Evolutionary conservation across 2,888 invertebrate species (phyloP).

Genomic region (Calameuta idolon): DNA sequence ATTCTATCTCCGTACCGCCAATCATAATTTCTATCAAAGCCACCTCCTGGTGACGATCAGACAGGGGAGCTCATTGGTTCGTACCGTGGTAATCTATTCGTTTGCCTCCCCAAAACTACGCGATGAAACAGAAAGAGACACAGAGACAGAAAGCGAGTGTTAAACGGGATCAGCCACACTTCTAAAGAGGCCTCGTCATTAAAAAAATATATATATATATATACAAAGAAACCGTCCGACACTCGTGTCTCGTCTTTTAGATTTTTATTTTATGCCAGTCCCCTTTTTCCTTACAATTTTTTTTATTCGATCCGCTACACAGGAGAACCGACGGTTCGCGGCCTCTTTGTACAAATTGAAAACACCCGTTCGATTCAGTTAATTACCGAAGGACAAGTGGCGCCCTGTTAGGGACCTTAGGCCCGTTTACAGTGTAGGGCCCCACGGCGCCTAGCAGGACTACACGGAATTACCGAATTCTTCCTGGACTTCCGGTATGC

Average conservation of each 20-base stretch:
- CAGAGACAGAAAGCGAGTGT: constrained; percentile 17
- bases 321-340: background rate
- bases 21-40: constrained; percentile 67
- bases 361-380: constrained; percentile 65
- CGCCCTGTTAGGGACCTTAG: constrained; percentile 36
- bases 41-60: constrained; percentile 67
- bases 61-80: constrained; percentile 41
- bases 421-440: background rate
- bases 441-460: background rate
- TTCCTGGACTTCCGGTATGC: background rate
- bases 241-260: constrained; percentile 1
- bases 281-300: background rate
- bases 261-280: background rate
- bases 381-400: constrained; percentile 67
- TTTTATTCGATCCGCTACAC: background rate
- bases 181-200: background rate
- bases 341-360: constrained; percentile 46
- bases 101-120: background rate
- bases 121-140: constrained; percentile 31
- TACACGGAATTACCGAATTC: background rate
- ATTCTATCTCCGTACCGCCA: constrained; percentile 46
- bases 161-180: background rate
- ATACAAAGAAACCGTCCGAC: background rate
- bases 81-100: background rate
- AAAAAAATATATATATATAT: background rate